Base-by-base conservation (phyloP, 2,888 invertebrate species). In the Exocentrus adspersus region DNA sequence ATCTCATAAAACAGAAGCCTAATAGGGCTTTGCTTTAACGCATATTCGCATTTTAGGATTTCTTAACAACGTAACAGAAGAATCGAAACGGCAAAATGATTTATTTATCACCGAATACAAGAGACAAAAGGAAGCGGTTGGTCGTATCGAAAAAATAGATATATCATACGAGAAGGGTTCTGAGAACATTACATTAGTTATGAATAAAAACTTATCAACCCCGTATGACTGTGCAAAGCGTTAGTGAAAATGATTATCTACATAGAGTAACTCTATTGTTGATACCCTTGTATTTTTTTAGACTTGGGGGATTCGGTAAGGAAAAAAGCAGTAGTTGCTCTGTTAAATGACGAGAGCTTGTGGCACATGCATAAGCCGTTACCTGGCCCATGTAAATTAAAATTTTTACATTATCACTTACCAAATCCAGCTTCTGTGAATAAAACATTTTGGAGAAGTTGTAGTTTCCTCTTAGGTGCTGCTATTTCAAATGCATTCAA, bases 311-410 rank as follows among this genome's bases (percentile, higher is more conserved):
- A 94, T 78, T 87, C 88, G 75, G 86, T 92, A 41, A 83, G 86
- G 60, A 87, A 91, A 1, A 85, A 87, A 61, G 90, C 93, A 51
- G 95, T 91, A 0, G 78, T 98, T 19, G 97, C 97, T 0, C 79
- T 93, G 21, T 84, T 98, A 0, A 90, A 97, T 78, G 91, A 90
- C 1, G 85, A 89, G 56, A 83, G 86, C 0, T 84, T 92, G 7
- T 98, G 97, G 97, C 97, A 98, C 78, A 93, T 98, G 92, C 94
- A 97, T 78, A 87, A 90, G 71, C 97, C 98, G 0, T 82, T 98
- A 28, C 84, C 83, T 48, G 86, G 86, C 42, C 82, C 85, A 32
- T 92, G 92, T 76, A 86, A 86, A 43, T 73, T 93, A 9, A 84
- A 86, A 74, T 85, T 87, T 4, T 83, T 87, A 73, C 88, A 89